phyloP scores from a whole-genome alignment of 2,113 vertebrate species.

The Menura novaehollandiae region DNA sequence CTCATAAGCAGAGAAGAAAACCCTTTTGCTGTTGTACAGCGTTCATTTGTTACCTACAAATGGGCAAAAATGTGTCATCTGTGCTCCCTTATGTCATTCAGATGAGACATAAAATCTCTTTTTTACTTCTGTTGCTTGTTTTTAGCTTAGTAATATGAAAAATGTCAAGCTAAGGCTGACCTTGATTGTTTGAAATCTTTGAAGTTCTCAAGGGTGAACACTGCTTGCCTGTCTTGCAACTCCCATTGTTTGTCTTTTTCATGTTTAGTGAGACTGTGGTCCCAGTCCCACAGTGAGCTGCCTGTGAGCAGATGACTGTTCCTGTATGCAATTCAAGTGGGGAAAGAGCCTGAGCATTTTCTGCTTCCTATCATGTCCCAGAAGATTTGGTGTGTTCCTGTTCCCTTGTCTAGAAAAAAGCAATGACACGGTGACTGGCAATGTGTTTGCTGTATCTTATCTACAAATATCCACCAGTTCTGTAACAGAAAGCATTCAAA shows the following conservation, averaged over 20 bases:
- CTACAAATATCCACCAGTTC: background rate
- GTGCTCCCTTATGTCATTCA: background rate
- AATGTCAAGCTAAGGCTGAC: background rate
- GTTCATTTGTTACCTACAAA: background rate
- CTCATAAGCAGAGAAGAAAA: background rate
- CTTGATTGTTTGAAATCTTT: background rate
- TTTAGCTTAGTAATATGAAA: background rate
- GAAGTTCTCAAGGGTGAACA: background rate
- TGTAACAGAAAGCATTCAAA: background rate
- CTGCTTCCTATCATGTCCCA: rapidly evolving
- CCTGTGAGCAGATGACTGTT: background rate
- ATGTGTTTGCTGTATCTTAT: background rate
- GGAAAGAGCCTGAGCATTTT: background rate
- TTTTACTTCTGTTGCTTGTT: background rate
- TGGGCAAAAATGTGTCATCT: background rate
- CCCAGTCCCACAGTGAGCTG: background rate
- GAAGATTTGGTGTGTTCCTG: background rate
- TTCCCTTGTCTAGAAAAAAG: background rate
- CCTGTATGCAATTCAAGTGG: background rate
- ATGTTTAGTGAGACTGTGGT: background rate
- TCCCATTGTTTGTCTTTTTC: background rate
- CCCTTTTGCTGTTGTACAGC: background rate
- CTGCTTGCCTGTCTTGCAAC: background rate
- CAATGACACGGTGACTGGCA: background rate
- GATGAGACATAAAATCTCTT: background rate